Conservation (phyloP, 2,888 invertebrate species). For the Cylloceria caligata region DNA sequence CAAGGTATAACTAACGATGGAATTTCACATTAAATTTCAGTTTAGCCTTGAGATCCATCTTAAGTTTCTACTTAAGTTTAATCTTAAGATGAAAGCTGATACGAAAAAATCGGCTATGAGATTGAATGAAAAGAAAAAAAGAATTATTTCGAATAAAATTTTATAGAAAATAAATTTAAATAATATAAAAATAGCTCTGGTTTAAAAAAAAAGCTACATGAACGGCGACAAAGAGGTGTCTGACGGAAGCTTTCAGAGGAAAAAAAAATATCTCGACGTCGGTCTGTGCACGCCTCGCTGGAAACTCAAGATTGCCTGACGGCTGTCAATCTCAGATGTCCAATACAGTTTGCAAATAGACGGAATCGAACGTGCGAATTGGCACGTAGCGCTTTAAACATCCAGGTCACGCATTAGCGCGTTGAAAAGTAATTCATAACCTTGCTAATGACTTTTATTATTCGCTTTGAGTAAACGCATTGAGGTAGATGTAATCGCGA, state of each 20-base stretch:
- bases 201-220: too few relatives aligned
- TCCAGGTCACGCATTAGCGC: constrained; percentile 11
- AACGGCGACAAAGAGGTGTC: not conserved
- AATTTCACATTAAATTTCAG: too few relatives aligned
- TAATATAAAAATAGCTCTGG: too few relatives aligned
- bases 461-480: not conserved
- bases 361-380: constrained; percentile 39
- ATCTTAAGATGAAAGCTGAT: too few relatives aligned
- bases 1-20: too few relatives aligned
- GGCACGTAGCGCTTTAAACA: constrained; percentile 45
- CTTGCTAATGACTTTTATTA: constrained; percentile 31
- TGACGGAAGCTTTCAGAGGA: not conserved
- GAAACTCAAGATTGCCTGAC: not conserved
- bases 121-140: too few relatives aligned
- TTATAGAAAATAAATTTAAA: too few relatives aligned
- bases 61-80: too few relatives aligned
- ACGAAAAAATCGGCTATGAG: too few relatives aligned
- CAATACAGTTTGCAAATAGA: not conserved
- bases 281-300: not conserved
- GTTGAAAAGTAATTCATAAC: constrained; percentile 31
- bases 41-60: too few relatives aligned
- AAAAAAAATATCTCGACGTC: constrained; percentile 4
- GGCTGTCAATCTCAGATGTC: constrained; percentile 1
- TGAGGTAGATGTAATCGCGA: constrained; percentile 18
- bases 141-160: too few relatives aligned